These are phyloP conservation scores for Phlogophora meticulosa DNA, from an alignment of 2,888 invertebrate genomes.

Conservation along the genomic window DNA sequence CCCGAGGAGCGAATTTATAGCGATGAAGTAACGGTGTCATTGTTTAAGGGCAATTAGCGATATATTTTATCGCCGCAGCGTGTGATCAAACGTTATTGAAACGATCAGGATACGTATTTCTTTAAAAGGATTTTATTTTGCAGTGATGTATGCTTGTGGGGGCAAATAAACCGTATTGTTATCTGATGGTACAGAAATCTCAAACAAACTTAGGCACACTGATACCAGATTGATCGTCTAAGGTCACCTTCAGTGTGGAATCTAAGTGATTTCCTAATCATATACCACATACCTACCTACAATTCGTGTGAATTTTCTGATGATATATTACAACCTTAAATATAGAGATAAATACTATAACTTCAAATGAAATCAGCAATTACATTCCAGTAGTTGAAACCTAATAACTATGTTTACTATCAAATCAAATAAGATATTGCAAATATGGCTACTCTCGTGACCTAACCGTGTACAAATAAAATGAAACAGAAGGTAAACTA, in stretches of 20 bases:
- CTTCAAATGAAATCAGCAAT: slow-evolving; percentile 33
- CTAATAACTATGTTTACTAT: slow-evolving; percentile 40
- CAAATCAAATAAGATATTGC: slow-evolving; percentile 44
- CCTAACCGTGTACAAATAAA: neutral
- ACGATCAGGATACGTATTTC: slow-evolving; percentile 30
- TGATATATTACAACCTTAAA: slow-evolving; percentile 15
- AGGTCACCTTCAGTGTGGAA: neutral
- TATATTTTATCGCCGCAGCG: slow-evolving; percentile 15
- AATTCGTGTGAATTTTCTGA: slow-evolving; percentile 24
- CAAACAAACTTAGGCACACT: neutral
- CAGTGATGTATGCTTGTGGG: neutral
- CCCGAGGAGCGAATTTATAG: slow-evolving; percentile 49
- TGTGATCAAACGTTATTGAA: slow-evolving; percentile 38
- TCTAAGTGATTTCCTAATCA: slow-evolving; percentile 19
- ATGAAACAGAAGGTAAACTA: slow-evolving; percentile 16
- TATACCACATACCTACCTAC: neutral
- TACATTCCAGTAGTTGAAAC: slow-evolving; percentile 39
- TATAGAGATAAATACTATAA: slow-evolving; percentile 16
- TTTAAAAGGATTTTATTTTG: slow-evolving; percentile 9
- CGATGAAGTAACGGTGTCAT: slow-evolving; percentile 40
- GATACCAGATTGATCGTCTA: neutral
- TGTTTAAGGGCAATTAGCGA: slow-evolving; percentile 53
- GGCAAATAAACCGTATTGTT: neutral
- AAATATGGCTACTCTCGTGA: neutral
- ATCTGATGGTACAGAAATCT: neutral